Conservation (phyloP, 2,113 vertebrate genomes). For the Talpa occidentalis region DNA sequence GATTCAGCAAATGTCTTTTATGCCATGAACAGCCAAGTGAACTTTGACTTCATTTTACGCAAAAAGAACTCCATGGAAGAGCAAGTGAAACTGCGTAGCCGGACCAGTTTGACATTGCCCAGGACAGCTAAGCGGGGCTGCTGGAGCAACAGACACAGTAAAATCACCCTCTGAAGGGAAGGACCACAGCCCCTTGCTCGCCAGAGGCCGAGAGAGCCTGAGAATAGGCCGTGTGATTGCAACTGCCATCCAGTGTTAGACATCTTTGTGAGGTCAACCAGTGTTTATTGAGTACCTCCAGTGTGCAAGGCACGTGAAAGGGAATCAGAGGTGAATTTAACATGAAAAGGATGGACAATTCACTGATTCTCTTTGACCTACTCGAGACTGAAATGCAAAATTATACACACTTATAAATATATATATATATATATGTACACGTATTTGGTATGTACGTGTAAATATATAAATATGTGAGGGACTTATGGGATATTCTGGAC, state of each 20-base stretch:
- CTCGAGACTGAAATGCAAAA: constrained; percentile 51
- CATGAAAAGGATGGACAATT: not conserved
- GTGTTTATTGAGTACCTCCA: not conserved
- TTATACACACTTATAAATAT: not conserved
- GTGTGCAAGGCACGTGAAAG: not conserved
- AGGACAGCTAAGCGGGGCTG: constrained; percentile 87
- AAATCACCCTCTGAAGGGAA: constrained; percentile 88
- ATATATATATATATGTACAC: constrained; percentile 12
- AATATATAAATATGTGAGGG: not conserved
- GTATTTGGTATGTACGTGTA: not conserved
- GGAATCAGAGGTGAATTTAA: not conserved
- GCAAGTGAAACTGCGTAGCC: constrained; percentile 87
- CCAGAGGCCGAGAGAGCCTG: not conserved
- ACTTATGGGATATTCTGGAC: constrained; percentile 62
- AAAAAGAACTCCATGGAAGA: constrained; percentile 82
- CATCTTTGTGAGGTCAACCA: not conserved
- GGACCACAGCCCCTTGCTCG: not conserved
- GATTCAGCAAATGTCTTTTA: constrained; percentile 95
- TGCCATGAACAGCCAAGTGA: constrained; percentile 95
- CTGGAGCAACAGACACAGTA: constrained; percentile 90
- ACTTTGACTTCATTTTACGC: constrained; percentile 95
- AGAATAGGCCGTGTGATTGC: not conserved
- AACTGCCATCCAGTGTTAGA: not conserved
- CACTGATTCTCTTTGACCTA: constrained; percentile 51
- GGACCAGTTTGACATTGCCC: constrained; percentile 89